These are phyloP conservation scores for Dendroctonus valens DNA, from an alignment of 1,140 invertebrate genomes.

Conservation along the genomic window DNA sequence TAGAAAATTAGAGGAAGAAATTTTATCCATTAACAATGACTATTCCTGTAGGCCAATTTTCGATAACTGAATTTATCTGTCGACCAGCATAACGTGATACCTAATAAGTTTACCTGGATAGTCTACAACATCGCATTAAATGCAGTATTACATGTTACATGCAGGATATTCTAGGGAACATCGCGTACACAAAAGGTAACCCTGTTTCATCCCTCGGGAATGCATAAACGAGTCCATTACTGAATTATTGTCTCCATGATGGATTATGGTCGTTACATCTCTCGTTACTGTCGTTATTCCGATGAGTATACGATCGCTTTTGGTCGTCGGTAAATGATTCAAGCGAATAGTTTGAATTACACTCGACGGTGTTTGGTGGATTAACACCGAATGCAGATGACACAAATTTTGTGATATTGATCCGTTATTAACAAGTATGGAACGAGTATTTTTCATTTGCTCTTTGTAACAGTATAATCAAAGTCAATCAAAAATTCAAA, in stretches of 20 bases:
- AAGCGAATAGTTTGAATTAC: slow-evolving; percentile 19
- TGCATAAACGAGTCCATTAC: slow-evolving; percentile 27
- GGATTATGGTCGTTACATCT: slow-evolving; percentile 29
- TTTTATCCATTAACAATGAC: too few relatives aligned
- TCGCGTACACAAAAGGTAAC: slow-evolving; percentile 20
- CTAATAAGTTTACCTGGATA: background rate
- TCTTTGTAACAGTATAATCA: too few relatives aligned
- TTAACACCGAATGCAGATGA: background rate
- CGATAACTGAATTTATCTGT: background rate
- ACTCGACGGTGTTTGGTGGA: background rate
- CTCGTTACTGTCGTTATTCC: slow-evolving; percentile 25
- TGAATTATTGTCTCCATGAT: slow-evolving; percentile 30
- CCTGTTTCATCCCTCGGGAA: slow-evolving; percentile 23
- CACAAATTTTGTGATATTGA: background rate
- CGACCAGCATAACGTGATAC: background rate
- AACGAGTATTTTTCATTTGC: too few relatives aligned
- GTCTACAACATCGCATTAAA: slow-evolving; percentile 11
- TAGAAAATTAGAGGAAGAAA: too few relatives aligned
- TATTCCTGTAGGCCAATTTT: too few relatives aligned
- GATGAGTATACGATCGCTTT: slow-evolving; percentile 13
- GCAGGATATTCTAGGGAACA: background rate
- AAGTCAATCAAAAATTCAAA: too few relatives aligned
- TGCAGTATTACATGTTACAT: slow-evolving; percentile 10
- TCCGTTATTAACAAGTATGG: too few relatives aligned
- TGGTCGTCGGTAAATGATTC: slow-evolving; percentile 9